phyloP scores from a whole-genome alignment of 2,113 vertebrate genomes.

The Alexandromys fortis region DNA sequence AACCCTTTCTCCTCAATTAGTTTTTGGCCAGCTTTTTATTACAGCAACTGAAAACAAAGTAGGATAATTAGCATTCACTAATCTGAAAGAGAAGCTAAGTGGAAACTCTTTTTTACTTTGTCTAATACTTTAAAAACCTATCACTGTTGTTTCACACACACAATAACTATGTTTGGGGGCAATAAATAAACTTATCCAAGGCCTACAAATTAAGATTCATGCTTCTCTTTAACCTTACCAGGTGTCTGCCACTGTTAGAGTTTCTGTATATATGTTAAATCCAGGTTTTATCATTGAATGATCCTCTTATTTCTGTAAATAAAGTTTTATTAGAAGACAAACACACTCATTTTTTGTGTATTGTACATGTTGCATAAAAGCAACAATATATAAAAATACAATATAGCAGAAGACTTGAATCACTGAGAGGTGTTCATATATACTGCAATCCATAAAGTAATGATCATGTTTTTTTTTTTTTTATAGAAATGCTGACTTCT shows the following conservation, averaged over 20 bases:
- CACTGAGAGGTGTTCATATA: neutral
- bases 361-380: neutral
- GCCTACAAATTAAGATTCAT: neutral
- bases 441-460: neutral
- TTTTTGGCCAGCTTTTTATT: neutral
- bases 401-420: neutral
- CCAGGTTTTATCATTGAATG: neutral
- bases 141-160: slow-evolving; percentile 9
- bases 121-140: slow-evolving; percentile 32
- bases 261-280: neutral
- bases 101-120: neutral
- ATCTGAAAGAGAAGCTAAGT: slow-evolving; percentile 41
- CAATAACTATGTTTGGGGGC: neutral
- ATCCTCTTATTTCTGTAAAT: slow-evolving; percentile 6
- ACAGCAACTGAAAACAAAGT: neutral
- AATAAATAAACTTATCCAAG: neutral
- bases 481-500: neutral
- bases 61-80: neutral
- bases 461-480: neutral
- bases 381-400: too few species aligned
- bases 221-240: neutral
- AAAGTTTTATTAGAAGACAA: slow-evolving; percentile 46
- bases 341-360: neutral
- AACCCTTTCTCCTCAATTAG: neutral
- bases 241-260: neutral